A percentile compares a stretch with the other conserved stretches of the same genome.
These are phyloP conservation scores for Agrotis segetum DNA, from an alignment of 2,888 invertebrate genomes.

Conservation along the genomic window DNA sequence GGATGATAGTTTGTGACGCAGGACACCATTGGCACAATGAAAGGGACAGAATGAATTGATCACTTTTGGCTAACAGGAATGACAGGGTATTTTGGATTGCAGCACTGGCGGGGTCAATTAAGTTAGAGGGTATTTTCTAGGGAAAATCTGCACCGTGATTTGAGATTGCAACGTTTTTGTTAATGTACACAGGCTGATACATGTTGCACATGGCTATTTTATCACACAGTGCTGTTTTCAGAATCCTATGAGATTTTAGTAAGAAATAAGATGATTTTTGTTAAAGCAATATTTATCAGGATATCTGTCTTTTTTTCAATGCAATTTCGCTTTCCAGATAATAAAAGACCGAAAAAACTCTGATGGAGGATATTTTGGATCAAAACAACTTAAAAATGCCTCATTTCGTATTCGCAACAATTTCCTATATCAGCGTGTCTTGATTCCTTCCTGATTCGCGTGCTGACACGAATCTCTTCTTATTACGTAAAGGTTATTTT, in stretches of 20 bases:
- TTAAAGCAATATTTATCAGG: too few relatives aligned
- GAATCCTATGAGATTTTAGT: background rate
- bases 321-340: background rate
- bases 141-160: background rate
- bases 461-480: slow-evolving; percentile 56
- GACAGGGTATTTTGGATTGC: background rate
- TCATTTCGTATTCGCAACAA: slow-evolving; percentile 25
- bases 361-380: slow-evolving; percentile 4
- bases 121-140: background rate
- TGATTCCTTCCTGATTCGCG: slow-evolving; percentile 59
- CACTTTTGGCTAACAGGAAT: background rate
- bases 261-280: background rate
- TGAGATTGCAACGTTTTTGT: background rate
- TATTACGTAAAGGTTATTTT: slow-evolving; percentile 62
- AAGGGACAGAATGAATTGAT: background rate
- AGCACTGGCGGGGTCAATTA: background rate
- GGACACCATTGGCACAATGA: too few relatives aligned
- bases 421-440: slow-evolving; percentile 30
- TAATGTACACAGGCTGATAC: too few relatives aligned
- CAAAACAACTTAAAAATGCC: slow-evolving; percentile 27
- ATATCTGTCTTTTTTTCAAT: too few relatives aligned
- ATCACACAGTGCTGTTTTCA: background rate
- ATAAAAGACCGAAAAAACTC: too few relatives aligned
- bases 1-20: background rate
- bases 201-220: too few relatives aligned